These are phyloP conservation scores for Sebastes matsubarae DNA, from an alignment of 2,797 vertebrate species.

Conservation along the genomic window DNA sequence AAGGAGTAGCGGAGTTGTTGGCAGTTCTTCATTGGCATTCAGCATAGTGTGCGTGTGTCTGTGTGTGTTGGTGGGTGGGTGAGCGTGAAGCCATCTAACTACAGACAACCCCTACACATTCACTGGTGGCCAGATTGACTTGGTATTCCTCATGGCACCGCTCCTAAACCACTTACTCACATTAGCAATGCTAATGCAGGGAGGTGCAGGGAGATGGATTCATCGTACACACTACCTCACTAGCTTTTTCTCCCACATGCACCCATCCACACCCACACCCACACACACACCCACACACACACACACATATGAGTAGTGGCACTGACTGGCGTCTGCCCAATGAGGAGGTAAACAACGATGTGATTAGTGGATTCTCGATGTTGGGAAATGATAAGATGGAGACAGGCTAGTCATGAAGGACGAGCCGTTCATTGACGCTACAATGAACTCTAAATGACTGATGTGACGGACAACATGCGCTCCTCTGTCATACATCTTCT, in stretches of 20 bases:
- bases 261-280: neutral
- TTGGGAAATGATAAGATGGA: neutral
- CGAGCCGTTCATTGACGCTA: neutral
- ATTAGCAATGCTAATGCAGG: constrained; percentile 81
- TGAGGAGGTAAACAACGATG: constrained; percentile 55
- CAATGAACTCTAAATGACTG: neutral
- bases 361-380: constrained; percentile 42
- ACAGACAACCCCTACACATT: constrained; percentile 47
- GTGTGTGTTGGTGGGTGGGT: constrained; percentile 12
- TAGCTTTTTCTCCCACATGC: neutral
- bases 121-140: constrained; percentile 64
- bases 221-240: constrained; percentile 41
- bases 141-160: constrained; percentile 72
- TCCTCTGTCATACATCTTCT: neutral
- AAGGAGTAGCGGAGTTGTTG: constrained; percentile 48
- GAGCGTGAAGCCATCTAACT: constrained; percentile 47
- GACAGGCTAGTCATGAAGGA: neutral
- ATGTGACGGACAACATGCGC: neutral
- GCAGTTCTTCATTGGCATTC: constrained; percentile 74
- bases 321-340: constrained; percentile 39
- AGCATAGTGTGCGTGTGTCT: neutral
- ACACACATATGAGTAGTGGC: constrained; percentile 20
- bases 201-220: constrained; percentile 61
- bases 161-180: constrained; percentile 71
- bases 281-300: neutral